Base-by-base conservation (phyloP, 1,140 invertebrate species). In the Rhizoglyphus robini region DNA sequence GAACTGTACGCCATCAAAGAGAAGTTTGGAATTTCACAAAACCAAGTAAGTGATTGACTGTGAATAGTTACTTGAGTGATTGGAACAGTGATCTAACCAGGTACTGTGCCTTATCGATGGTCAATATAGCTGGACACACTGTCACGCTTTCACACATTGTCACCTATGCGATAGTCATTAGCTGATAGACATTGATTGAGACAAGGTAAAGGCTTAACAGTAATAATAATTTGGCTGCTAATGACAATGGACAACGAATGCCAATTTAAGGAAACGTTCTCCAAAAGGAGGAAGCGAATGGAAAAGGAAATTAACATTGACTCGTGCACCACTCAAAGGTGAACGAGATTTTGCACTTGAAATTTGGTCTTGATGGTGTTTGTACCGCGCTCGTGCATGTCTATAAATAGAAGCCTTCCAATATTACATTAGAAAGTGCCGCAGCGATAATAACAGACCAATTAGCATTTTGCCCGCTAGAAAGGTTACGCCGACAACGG, bases 1-100 rank as follows among this genome's bases (percentile, higher is more conserved):
- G 93, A 98, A 72, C 78, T 98, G 13, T 85, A 87, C 65, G 88
- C 90, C 3, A 88, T 97, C 54, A 88, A 90, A 68, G 90, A 95
- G 69, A 93, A 94, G 72, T 96, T 87, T 72, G 90, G 90, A 34
- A 36, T 71, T 13, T 46, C 68, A 15, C 57, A 51, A 11, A 34
- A 18, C 23, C 63, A 64, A 30, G 63, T 64, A 64, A 63, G 41
- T 47, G 3, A 41, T 41, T 41, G 36, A 41, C 18, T 8, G 36
- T 18, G 8, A 41, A 8, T 11, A 41, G 36, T 8, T 41, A 41
- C 8, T n/a, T n/a, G n/a, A n/a, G n/a, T n/a, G n/a, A n/a, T n/a
- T n/a, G n/a, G n/a, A n/a, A n/a, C n/a, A n/a, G n/a, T n/a, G n/a
- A n/a, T n/a, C n/a, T n/a, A n/a, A n/a, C n/a, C n/a, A n/a, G n/a